A percentile compares a stretch with the other conserved stretches of the same genome.
Evolutionary conservation across 1,140 invertebrate genomes (phyloP).

Genomic region (Stegodyphus dumicola): DNA sequence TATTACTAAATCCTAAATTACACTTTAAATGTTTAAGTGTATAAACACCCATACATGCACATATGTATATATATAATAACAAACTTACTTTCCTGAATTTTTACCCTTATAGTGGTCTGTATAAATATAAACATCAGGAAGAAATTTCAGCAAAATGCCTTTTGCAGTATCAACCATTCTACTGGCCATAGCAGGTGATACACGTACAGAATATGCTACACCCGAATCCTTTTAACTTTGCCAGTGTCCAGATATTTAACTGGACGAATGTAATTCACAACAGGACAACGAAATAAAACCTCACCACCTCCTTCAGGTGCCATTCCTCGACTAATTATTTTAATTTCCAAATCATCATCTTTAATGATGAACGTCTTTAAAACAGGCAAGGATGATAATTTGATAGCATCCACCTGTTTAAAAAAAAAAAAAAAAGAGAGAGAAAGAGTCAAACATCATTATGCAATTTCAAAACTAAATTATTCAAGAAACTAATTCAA

Average conservation of each 20-base stretch:
- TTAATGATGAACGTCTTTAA: constrained; percentile 86
- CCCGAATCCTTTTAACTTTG: constrained; percentile 93
- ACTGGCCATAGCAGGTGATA: constrained; percentile 91
- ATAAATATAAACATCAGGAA: constrained; percentile 95
- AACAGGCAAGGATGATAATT: constrained; percentile 81
- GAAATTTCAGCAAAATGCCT: constrained; percentile 87
- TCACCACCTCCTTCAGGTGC: constrained; percentile 91
- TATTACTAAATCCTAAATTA: not conserved
- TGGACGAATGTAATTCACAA: constrained; percentile 76
- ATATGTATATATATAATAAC: constrained; percentile 61
- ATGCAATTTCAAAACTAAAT: not conserved
- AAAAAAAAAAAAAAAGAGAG: not conserved
- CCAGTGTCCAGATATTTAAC: constrained; percentile 79
- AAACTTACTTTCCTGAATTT: constrained; percentile 86
- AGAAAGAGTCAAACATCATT: not conserved
- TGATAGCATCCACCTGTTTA: constrained; percentile 82
- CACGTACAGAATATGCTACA: constrained; percentile 85
- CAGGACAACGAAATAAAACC: constrained; percentile 88
- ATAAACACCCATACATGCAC: not conserved
- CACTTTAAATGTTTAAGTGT: not conserved
- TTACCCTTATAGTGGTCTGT: constrained; percentile 90
- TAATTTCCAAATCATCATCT: constrained; percentile 88
- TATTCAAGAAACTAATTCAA: too few relatives aligned
- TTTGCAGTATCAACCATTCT: constrained; percentile 93
- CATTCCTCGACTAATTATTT: constrained; percentile 85